Evolutionary conservation across 2,888 invertebrate species (phyloP).

Genomic region (Trichogramma evanescens): DNA sequence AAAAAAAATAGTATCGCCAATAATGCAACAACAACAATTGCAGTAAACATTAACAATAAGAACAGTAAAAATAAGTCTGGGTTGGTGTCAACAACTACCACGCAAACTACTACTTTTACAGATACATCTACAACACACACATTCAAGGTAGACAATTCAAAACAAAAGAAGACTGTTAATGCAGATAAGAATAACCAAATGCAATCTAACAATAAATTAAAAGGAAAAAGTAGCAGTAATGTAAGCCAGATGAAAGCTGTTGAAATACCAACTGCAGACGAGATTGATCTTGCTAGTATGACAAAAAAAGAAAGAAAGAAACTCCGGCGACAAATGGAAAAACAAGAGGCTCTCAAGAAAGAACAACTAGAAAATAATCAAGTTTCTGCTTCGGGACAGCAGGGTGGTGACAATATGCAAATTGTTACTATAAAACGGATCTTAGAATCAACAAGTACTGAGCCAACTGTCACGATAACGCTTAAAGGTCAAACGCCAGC

Average conservation of each 20-base stretch:
- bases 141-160: not conserved
- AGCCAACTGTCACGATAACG: conserved; percentile 71
- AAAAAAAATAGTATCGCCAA: conserved; percentile 14
- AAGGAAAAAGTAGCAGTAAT: conserved; percentile 13
- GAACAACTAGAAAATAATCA: conserved; percentile 34
- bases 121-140: not conserved
- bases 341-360: conserved; percentile 39
- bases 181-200: conserved; percentile 21
- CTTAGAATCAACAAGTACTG: conserved; percentile 58
- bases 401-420: conserved; percentile 32
- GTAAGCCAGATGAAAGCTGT: conserved; percentile 24
- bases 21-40: conserved; percentile 12
- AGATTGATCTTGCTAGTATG: conserved; percentile 30
- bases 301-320: conserved; percentile 44
- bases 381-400: conserved; percentile 25
- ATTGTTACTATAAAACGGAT: conserved; percentile 66
- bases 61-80: conserved; percentile 21
- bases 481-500: conserved; percentile 67
- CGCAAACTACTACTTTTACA: conserved; percentile 1
- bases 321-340: conserved; percentile 41
- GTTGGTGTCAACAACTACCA: not conserved
- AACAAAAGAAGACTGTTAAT: conserved; percentile 22
- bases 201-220: conserved; percentile 21
- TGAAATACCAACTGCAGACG: not conserved
- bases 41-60: conserved; percentile 10